These are phyloP conservation scores for Seriola quinqueradiata DNA, from an alignment of 2,113 vertebrate species.

Conservation along the genomic window DNA sequence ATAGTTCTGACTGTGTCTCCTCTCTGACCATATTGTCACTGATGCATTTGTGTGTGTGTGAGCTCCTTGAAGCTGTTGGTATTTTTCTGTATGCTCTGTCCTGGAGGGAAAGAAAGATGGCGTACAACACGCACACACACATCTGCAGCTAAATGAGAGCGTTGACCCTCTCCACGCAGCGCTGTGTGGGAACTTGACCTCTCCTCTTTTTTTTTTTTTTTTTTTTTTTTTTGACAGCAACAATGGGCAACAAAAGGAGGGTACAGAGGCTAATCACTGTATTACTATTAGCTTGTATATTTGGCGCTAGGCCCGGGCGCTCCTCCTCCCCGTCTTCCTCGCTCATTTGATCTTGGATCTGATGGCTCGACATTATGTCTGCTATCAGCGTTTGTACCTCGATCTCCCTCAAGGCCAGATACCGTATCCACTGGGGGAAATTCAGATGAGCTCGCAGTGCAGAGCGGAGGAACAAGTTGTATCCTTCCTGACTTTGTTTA, in stretches of 20 bases:
- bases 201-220: background rate
- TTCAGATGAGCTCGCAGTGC: conserved; percentile 47
- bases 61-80: conserved; percentile 6
- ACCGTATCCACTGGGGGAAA: conserved; percentile 43
- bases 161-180: background rate
- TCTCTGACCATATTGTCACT: background rate
- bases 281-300: conserved; percentile 18
- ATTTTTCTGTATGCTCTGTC: conserved; percentile 19
- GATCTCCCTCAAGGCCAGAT: conserved; percentile 54
- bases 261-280: conserved; percentile 9
- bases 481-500: conserved; percentile 83
- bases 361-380: conserved; percentile 1
- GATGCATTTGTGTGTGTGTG: background rate
- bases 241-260: conserved; percentile 39
- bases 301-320: background rate
- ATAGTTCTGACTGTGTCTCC: background rate
- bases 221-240: conserved; percentile 11
- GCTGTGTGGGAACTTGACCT: conserved; percentile 21
- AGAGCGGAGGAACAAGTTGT: conserved; percentile 63
- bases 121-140: background rate
- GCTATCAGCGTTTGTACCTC: conserved; percentile 27
- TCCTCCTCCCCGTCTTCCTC: background rate
- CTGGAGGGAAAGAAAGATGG: background rate
- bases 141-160: conserved; percentile 3
- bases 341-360: conserved; percentile 30